phyloP scores from a whole-genome alignment of 2,113 vertebrate species.

The Kryptolebias marmoratus region DNA sequence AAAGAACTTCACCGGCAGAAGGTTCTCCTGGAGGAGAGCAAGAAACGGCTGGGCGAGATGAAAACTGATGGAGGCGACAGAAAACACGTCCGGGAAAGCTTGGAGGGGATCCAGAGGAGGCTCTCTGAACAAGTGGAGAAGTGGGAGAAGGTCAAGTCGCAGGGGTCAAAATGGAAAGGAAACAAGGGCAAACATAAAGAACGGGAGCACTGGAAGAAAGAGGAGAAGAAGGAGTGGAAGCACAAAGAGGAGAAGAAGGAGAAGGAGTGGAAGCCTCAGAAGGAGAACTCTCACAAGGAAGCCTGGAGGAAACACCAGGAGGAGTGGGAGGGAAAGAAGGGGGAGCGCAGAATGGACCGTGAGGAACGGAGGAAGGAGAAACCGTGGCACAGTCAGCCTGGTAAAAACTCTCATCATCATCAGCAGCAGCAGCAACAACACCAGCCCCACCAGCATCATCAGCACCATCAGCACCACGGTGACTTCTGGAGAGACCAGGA shows the following conservation, averaged over 20 bases:
- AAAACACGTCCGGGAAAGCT: slow-evolving; percentile 67
- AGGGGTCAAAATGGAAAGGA: slow-evolving; percentile 61
- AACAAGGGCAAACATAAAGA: slow-evolving; percentile 53
- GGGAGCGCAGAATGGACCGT: slow-evolving; percentile 67
- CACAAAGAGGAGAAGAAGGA: slow-evolving; percentile 53
- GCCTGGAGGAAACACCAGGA: slow-evolving; percentile 73
- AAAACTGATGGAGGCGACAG: slow-evolving; percentile 63
- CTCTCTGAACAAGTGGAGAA: slow-evolving; percentile 75
- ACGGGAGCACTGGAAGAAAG: slow-evolving; percentile 65
- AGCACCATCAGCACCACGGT: slow-evolving; percentile 36
- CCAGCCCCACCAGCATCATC: slow-evolving; percentile 24
- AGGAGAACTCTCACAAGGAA: slow-evolving; percentile 72
- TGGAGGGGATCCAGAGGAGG: slow-evolving; percentile 77
- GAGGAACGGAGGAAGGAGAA: slow-evolving; percentile 77
- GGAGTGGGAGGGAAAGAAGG: slow-evolving; percentile 75
- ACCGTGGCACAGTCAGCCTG: slow-evolving; percentile 66
- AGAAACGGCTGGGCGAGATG: slow-evolving; percentile 75
- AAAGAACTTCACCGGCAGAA: slow-evolving; percentile 77
- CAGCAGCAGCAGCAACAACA: slow-evolving; percentile 30
- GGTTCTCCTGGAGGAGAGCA: slow-evolving; percentile 75
- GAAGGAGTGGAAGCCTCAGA: slow-evolving; percentile 59
- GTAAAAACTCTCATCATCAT: slow-evolving; percentile 47
- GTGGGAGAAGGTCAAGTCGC: slow-evolving; percentile 71
- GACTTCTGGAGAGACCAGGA: slow-evolving; percentile 76
- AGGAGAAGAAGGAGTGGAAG: slow-evolving; percentile 65